phyloP scores from a whole-genome alignment of 64 coral and sea anemone species.

The Cladopsammia gracilis region DNA sequence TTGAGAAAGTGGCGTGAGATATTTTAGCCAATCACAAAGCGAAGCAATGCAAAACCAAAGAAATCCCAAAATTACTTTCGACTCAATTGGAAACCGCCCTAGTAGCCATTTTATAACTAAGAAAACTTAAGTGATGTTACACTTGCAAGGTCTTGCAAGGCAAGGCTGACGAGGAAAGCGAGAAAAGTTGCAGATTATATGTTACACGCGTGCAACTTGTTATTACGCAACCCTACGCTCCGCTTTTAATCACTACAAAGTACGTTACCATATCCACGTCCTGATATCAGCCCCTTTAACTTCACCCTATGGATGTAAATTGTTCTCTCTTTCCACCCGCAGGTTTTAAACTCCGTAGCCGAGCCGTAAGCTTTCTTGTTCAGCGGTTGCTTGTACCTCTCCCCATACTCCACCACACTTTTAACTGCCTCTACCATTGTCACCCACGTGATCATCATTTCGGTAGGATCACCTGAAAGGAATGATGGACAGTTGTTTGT shows the following conservation, averaged over 20 bases:
- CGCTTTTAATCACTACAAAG: not conserved
- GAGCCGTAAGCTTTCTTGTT: slow-evolving; percentile 35
- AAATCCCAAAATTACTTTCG: too few species aligned
- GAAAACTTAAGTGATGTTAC: too few species aligned
- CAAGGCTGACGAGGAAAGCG: too few species aligned
- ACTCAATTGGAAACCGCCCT: too few species aligned
- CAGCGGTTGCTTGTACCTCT: slow-evolving; percentile 50
- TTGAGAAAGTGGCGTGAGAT: too few species aligned
- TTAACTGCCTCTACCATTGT: slow-evolving; percentile 59
- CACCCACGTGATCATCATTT: slow-evolving; percentile 91
- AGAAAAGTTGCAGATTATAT: too few species aligned
- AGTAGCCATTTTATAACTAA: too few species aligned
- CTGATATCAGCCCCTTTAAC: slow-evolving; percentile 61
- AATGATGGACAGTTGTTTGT: not conserved
- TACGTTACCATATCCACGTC: slow-evolving; percentile 68
- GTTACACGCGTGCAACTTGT: not conserved
- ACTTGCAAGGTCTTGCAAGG: too few species aligned
- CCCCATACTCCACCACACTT: slow-evolving; percentile 79
- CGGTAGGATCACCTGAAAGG: slow-evolving; percentile 64
- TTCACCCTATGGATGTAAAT: slow-evolving; percentile 79
- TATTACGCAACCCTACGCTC: too few species aligned
- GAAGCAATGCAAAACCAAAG: too few species aligned
- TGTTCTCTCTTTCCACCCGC: slow-evolving; percentile 72
- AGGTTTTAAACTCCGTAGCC: slow-evolving; percentile 61
- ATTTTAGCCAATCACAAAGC: too few species aligned